phyloP scores from a whole-genome alignment of 2,113 vertebrate genomes.

The Cyrtonyx montezumae region DNA sequence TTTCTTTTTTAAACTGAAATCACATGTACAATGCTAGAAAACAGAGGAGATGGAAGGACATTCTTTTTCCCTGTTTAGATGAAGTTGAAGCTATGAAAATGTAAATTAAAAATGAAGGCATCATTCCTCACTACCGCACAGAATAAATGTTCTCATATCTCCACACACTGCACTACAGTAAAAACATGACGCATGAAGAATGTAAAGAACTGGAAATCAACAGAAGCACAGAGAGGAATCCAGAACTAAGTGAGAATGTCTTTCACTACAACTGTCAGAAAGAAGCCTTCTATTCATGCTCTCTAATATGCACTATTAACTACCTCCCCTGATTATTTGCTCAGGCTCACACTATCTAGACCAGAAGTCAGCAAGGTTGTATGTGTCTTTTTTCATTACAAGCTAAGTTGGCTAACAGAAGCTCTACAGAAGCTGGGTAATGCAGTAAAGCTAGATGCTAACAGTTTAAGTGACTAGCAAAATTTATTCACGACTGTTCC shows the following conservation, averaged over 20 bases:
- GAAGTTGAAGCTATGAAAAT: constrained; percentile 45
- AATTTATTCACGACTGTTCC: neutral
- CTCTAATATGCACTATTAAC: neutral
- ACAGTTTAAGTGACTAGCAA: constrained; percentile 24
- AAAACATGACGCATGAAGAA: neutral
- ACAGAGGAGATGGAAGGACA: neutral
- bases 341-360: constrained; percentile 54
- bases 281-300: neutral
- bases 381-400: constrained; percentile 19
- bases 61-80: neutral
- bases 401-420: constrained; percentile 33
- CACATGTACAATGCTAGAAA: neutral
- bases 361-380: constrained; percentile 63
- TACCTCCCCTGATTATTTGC: neutral
- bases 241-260: neutral
- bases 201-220: neutral
- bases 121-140: neutral
- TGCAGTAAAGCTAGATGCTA: constrained; percentile 14
- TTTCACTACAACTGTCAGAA: neutral
- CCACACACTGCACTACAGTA: neutral
- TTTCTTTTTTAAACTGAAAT: neutral
- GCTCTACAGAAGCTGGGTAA: constrained; percentile 46
- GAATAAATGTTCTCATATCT: neutral
- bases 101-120: constrained; percentile 43
- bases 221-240: neutral